Evolutionary conservation across 1,140 invertebrate species (phyloP), one percentile per base, ranked within the genome.

Genomic region (Zaprionus africanus): DNA sequence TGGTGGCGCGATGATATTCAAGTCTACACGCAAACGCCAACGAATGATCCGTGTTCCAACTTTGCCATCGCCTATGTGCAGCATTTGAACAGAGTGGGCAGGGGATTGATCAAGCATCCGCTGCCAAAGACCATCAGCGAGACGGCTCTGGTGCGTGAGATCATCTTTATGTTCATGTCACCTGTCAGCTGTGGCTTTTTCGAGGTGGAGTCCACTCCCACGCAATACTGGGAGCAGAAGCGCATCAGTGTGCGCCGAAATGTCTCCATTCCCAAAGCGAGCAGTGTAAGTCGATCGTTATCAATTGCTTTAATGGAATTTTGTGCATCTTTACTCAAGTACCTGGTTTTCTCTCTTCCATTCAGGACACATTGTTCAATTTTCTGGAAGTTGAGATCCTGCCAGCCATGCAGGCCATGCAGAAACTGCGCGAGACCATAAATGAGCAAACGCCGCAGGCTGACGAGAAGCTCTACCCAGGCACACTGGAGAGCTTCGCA

Each of bases 121-220:
- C 17, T 74, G 64, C 82, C 90, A 4, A 77, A 66, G 13, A 92
- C 91, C 6, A 64, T 56, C 11, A 76, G 70, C 1, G 92, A 93
- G 56, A 59, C 57, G 4, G 81, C 81, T 22, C 61, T 93, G 19
- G 19, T 92, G 5, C 69, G 92, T 4, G 92, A 93, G 54, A 87
- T 92, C 19, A 62, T 93, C 19, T 79, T 91, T n/a, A 93, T 92
- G 91, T 92, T 93, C 34, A 61, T 79, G 4, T 34, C 34, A 5
- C 91, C 92, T 0, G 57, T 31, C 15, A 81, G 58, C 13, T 92
- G 91, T 26, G 80, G 78, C 24, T 92, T 90, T 53, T 93, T 93
- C n/a, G 28, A 53, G 5, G 58, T 92, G n/a, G 46, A 71, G 5
- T 68, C 34, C 0, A 24, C 5, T 7, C 4, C 31, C 1, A 61